Conservation (phyloP, 2,888 invertebrate species). For the Drosophila lacicola region DNA sequence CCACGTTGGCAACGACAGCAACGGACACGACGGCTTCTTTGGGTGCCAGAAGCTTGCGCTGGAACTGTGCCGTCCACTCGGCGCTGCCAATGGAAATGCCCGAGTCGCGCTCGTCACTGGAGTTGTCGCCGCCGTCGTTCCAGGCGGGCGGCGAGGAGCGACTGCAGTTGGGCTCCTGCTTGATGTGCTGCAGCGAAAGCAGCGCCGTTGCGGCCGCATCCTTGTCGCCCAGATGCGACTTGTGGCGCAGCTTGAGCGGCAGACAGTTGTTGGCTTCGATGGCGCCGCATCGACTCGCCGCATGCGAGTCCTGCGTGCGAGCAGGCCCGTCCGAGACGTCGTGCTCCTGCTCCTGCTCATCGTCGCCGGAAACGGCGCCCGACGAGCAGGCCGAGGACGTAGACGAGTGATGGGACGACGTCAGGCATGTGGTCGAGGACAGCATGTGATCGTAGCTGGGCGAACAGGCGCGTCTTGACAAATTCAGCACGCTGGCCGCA, state of each 20-base stretch:
- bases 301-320: constrained; percentile 28
- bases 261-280: constrained; percentile 91
- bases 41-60: constrained; percentile 75
- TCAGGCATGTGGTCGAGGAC: constrained; percentile 88
- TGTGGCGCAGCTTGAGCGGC: constrained; percentile 96
- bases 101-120: constrained; percentile 95
- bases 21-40: constrained; percentile 38
- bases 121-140: constrained; percentile 92
- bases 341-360: constrained; percentile 82
- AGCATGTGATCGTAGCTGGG: constrained; percentile 90
- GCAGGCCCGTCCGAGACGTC: constrained; percentile 83
- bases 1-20: constrained; percentile 53
- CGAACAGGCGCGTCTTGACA: constrained; percentile 89
- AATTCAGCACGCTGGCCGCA: constrained; percentile 88
- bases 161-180: constrained; percentile 92
- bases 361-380: constrained; percentile 86
- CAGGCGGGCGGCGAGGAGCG: constrained; percentile 90
- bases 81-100: constrained; percentile 91
- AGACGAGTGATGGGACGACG: constrained; percentile 65
- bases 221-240: constrained; percentile 95
- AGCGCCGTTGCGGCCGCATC: constrained; percentile 93
- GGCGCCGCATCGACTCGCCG: constrained; percentile 70
- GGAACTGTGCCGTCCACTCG: constrained; percentile 84
- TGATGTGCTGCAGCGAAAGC: constrained; percentile 93
- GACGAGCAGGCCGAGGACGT: constrained; percentile 86